A percentile compares a stretch with the other conserved stretches of the same genome.
These are phyloP conservation scores for Hydrozoanthus gracilis DNA, from an alignment of 92 coral and sea anemone genomes.

Conservation along the genomic window DNA sequence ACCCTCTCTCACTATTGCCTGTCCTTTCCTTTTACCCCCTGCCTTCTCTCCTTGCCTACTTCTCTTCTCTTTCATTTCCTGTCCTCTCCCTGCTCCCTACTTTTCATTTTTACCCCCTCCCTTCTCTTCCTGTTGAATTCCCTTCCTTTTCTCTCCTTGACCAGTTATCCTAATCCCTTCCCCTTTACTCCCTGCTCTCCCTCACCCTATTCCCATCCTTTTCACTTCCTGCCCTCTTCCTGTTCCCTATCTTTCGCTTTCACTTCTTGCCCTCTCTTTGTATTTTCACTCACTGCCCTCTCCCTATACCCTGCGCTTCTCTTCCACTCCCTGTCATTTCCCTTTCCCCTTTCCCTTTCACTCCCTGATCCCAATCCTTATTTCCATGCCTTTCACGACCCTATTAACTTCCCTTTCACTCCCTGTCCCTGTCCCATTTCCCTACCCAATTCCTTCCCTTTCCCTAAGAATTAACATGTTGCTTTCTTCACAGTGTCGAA, in stretches of 20 bases:
- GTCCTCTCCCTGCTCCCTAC: neutral
- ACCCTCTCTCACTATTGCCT: neutral
- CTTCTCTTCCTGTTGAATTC: neutral
- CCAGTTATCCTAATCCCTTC: neutral
- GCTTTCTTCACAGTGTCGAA: slow-evolving; percentile 29
- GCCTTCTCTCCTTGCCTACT: no score
- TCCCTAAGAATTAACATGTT: neutral
- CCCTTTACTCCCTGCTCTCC: no score
- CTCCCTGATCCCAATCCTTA: neutral
- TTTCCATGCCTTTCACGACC: neutral
- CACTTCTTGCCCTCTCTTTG: neutral
- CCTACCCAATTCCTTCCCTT: neutral
- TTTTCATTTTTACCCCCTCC: no score
- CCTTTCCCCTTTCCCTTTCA: neutral
- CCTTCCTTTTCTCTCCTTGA: neutral
- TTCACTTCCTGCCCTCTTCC: neutral
- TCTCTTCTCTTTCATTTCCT: neutral
- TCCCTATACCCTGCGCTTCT: neutral
- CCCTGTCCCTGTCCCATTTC: neutral
- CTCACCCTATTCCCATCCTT: no score
- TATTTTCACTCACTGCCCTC: neutral
- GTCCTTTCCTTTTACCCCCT: neutral
- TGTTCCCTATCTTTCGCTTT: neutral
- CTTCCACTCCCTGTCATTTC: neutral
- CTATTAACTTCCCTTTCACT: neutral